These are phyloP conservation scores for Mystacides longicornis DNA, from an alignment of 2,888 invertebrate species.

Conservation along the genomic window DNA sequence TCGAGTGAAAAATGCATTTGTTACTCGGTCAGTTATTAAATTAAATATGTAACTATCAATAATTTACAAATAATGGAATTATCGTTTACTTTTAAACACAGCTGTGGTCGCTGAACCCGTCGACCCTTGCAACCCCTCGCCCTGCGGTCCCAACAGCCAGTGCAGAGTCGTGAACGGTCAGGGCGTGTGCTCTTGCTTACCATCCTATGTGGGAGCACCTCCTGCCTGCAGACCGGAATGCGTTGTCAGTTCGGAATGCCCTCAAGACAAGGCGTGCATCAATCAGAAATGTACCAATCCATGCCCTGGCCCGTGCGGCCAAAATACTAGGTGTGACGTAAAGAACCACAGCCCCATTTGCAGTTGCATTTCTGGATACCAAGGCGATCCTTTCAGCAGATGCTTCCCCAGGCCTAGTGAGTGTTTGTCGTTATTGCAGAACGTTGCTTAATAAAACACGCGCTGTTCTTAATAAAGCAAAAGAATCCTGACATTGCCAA, in stretches of 20 bases:
- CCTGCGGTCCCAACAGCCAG: slow-evolving; percentile 74
- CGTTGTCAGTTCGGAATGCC: slow-evolving; percentile 64
- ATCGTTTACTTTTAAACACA: neutral
- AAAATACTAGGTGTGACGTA: slow-evolving; percentile 63
- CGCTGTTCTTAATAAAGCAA: neutral
- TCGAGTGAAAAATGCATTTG: neutral
- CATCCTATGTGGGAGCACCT: slow-evolving; percentile 59
- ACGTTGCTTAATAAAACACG: no score
- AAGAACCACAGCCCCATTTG: slow-evolving; percentile 67
- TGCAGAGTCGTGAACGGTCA: slow-evolving; percentile 63
- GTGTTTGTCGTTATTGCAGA: slow-evolving; percentile 5
- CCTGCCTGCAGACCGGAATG: slow-evolving; percentile 73
- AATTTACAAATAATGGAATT: neutral
- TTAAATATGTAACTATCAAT: no score
- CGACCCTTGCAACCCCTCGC: slow-evolving; percentile 67
- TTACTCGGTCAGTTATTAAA: neutral
- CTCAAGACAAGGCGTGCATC: slow-evolving; percentile 57
- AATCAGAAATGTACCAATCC: slow-evolving; percentile 67
- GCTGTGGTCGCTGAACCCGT: slow-evolving; percentile 32
- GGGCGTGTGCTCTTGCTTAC: slow-evolving; percentile 62
- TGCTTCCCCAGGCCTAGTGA: slow-evolving; percentile 54
- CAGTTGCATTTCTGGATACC: slow-evolving; percentile 52
- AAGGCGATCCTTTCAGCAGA: slow-evolving; percentile 60
- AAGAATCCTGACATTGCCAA: no score
- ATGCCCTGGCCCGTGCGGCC: slow-evolving; percentile 63